A percentile compares a stretch with the other conserved stretches of the same genome.
Conservation (phyloP, 2,113 vertebrate species). For the Hoplias malabaricus region DNA sequence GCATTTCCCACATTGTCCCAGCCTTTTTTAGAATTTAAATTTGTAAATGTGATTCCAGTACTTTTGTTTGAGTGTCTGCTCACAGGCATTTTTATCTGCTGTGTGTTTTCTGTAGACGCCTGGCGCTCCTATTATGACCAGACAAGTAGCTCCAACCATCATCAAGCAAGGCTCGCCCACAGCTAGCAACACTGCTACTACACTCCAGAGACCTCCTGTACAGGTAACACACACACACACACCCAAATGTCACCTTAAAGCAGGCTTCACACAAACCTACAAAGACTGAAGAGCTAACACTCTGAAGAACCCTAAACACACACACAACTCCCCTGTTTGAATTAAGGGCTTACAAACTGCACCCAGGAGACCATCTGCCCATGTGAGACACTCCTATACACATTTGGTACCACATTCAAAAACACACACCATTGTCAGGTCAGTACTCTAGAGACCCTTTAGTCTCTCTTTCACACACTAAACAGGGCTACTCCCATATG, state of each 20-base stretch:
- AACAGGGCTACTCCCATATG: background rate
- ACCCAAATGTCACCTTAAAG: conserved; percentile 83
- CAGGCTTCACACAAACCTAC: conserved; percentile 69
- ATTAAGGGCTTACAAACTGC: background rate
- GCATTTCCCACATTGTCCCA: too few relatives aligned
- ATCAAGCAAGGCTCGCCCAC: conserved; percentile 87
- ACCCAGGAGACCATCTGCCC: background rate
- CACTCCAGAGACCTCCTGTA: conserved; percentile 87
- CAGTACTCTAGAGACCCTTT: background rate
- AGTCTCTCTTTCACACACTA: background rate
- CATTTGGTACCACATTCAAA: background rate
- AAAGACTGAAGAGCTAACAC: background rate
- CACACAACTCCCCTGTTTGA: background rate
- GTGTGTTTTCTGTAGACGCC: conserved; percentile 72
- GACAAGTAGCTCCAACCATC: conserved; percentile 86
- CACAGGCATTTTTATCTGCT: background rate
- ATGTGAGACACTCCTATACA: background rate
- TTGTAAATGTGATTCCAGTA: too few relatives aligned
- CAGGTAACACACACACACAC: conserved; percentile 75
- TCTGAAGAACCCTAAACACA: background rate
- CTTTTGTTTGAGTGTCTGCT: too few relatives aligned
- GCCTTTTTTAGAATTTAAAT: too few relatives aligned
- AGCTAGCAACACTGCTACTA: conserved; percentile 79
- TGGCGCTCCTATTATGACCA: conserved; percentile 82
- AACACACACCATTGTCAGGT: background rate